These are phyloP conservation scores for Ceyx cyanopectus DNA, from an alignment of 2,113 vertebrate genomes.

Conservation along the genomic window DNA sequence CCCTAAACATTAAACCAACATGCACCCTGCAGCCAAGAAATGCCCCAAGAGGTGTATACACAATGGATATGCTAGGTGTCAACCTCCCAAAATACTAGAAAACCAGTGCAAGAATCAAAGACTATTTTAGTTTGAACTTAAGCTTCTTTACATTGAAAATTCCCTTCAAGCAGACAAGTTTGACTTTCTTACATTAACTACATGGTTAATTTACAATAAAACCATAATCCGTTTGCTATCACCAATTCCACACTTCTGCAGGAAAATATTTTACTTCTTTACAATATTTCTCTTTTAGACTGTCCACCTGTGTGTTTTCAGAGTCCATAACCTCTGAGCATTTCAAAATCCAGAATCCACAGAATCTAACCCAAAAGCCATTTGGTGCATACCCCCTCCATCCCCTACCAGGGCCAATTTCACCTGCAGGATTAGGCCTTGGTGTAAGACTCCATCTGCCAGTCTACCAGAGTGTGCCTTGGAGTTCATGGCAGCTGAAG, in stretches of 20 bases:
- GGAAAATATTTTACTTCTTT: not conserved
- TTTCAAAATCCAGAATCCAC: not conserved
- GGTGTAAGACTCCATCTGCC: rapidly evolving
- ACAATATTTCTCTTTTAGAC: not conserved
- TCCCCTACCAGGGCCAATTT: not conserved
- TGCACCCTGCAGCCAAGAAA: not conserved
- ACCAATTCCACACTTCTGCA: not conserved
- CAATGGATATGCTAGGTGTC: not conserved
- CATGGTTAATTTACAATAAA: not conserved
- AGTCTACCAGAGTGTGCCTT: rapidly evolving
- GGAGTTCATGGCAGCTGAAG: not conserved
- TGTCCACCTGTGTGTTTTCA: not conserved
- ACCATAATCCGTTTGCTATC: not conserved
- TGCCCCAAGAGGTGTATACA: not conserved
- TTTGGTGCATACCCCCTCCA: not conserved
- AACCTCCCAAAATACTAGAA: not conserved
- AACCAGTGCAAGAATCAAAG: not conserved
- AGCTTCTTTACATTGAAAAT: not conserved
- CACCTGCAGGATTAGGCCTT: not conserved
- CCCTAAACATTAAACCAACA: not conserved
- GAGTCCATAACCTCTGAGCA: not conserved
- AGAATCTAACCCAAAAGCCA: not conserved
- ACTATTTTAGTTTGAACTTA: not conserved
- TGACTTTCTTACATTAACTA: not conserved
- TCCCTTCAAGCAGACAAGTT: not conserved